Conservation (phyloP, 2,113 vertebrate species). For the Amazona guildingii region DNA sequence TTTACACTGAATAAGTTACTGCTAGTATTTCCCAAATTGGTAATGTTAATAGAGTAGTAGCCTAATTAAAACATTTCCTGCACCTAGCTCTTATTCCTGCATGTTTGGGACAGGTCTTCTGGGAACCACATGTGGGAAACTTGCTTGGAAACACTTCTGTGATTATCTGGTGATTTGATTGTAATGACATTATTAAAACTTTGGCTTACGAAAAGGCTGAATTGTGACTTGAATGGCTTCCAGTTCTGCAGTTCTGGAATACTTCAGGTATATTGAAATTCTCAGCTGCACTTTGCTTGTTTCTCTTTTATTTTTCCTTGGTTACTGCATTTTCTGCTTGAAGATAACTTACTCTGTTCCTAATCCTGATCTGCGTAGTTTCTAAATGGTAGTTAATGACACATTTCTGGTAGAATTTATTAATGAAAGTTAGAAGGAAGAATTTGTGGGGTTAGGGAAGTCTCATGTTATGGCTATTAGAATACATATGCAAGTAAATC, state of each 20-base stretch:
- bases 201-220: not conserved
- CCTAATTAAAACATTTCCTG: slow-evolving; percentile 34
- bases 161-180: not conserved
- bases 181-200: not conserved
- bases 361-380: not conserved
- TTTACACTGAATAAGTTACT: not conserved
- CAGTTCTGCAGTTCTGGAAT: not conserved
- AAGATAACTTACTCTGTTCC: not conserved
- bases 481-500: not conserved
- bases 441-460: accelerated
- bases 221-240: not conserved
- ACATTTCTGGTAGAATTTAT: not conserved
- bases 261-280: not conserved
- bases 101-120: slow-evolving; percentile 6
- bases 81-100: not conserved
- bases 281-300: not conserved
- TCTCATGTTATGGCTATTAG: not conserved
- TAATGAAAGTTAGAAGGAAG: not conserved
- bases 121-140: not conserved
- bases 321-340: not conserved
- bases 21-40: not conserved
- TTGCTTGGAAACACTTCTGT: not conserved
- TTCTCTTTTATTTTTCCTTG: accelerated
- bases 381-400: not conserved
- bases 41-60: not conserved